Evolutionary conservation across 1,140 invertebrate species (phyloP), one percentile per base, ranked within the genome.

Genomic region (Dolichoris vasculosae): DNA sequence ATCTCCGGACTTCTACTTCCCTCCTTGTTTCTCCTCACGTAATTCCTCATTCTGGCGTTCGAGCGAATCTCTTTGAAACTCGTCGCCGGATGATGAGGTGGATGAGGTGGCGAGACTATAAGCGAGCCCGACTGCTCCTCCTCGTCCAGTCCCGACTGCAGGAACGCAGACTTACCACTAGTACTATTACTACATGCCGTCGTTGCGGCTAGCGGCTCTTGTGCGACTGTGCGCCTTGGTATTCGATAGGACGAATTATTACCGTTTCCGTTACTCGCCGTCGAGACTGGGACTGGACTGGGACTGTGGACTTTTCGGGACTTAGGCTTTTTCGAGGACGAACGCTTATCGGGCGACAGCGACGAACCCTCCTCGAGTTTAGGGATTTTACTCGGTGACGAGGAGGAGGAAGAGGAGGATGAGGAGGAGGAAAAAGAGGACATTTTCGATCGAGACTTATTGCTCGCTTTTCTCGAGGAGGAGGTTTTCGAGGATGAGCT

Each of bases 21-120:
- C n/a, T 95, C 94, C 88, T 94, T 94, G 89, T 96, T 95, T 69
- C 95, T 92, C 78, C 95, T 91, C 87, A 95, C 94, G 91, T 96
- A 96, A 91, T 95, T 95, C 86, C 95, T 92, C 87, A 95, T 94
- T 90, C 95, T 95, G 83, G 94, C 90, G 82, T 94, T 94, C 59
- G 93, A 93, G 86, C 95, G 94, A 23, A 95, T 93, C 87, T 95
- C 95, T 91, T 95, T 95, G 90, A 95, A 96, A 30, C 32, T 67
- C 7, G 43, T 40, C 1, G 30, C 0, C 7, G 38, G 38, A 2
- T 59, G 81, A 30, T 85, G 94, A 17, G 94, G 93, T 75, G 90
- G 82, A 88, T 91, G 92, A 87, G 90, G 93, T 89, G 91, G 91
- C 86, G 91, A 92, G 46, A 92, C 92, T 84, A 92, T 93, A 79